Conservation (phyloP, 2,113 vertebrate genomes). For the Calidris pugnax region DNA sequence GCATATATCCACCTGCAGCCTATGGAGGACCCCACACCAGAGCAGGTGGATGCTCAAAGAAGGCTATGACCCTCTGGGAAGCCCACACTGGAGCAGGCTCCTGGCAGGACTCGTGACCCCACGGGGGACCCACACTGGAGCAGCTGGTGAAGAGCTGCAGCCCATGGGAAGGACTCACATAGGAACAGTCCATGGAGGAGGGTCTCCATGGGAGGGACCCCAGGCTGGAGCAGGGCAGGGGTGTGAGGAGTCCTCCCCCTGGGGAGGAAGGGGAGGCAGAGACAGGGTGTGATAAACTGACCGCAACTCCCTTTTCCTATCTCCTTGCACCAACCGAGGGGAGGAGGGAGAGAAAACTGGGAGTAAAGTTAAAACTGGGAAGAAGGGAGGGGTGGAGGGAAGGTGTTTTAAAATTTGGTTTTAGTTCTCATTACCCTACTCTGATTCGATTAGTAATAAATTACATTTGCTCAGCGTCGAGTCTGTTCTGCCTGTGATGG, state of each 20-base stretch:
- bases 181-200: neutral
- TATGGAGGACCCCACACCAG: neutral
- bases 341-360: neutral
- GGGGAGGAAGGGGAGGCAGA: neutral
- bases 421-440: neutral
- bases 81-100: neutral
- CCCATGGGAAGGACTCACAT: neutral
- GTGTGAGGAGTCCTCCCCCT: neutral
- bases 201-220: neutral
- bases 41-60: neutral
- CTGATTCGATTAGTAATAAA: neutral
- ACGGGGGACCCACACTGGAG: neutral
- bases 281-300: neutral
- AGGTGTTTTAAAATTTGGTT: neutral
- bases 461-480: neutral
- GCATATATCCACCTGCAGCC: neutral
- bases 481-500: neutral
- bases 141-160: neutral
- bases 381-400: neutral
- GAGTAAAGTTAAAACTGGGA: neutral
- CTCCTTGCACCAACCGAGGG: neutral
- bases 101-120: neutral
- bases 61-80: neutral
- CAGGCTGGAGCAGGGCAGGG: neutral
- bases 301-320: neutral